Base-by-base conservation (phyloP, 2,888 invertebrate genomes). In the Cyclophora punctaria region DNA sequence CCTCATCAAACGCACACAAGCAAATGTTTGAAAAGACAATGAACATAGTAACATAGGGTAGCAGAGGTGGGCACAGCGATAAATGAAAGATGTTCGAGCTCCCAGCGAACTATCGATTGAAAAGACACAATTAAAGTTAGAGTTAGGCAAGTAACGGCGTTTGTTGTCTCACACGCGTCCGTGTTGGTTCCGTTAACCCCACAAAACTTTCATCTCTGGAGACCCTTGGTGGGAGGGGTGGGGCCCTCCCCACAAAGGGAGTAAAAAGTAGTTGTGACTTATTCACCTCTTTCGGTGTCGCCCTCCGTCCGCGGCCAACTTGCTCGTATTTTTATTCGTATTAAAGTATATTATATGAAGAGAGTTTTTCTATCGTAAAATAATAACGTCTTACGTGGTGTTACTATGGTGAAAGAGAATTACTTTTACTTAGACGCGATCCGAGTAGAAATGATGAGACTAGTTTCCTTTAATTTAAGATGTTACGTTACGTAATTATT, bases 101-200 rank as follows among this genome's bases (percentile, higher is more conserved):
- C 68, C 69, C 66, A 69, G 69, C 73, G 67, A 71, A 75, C 75
- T 86, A 87, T 88, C 83, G 88, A 88, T 88, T 88, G 86, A 84
- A 87, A 86, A 81, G 85, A 83, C 83, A 85, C 86, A 88, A 88
- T 88, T 88, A 88, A 87, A 88, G 78, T 88, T 86, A 80, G 82
- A 82, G 86, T 86, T 85, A 81, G 83, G 81, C 83, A 83, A 82
- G 76, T 81, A 62, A 78, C 80, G 78, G 72, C 79, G 81, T 83
- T 83, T 84, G 82, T 84, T 84, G 83, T 83, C 84, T 83, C 81
- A 70, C 77, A 72, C 77, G 75, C 73, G 76, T 76, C 70, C 78
- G 81, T 81, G 81, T 80, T 75, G 72, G 82, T 78, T 75, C 73
- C 72, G 75, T 79, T 78, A 83, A 84, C 87, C 87, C 88, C 87